Conservation (phyloP, 2,888 invertebrate genomes). For the Microctonus hyperodae region DNA sequence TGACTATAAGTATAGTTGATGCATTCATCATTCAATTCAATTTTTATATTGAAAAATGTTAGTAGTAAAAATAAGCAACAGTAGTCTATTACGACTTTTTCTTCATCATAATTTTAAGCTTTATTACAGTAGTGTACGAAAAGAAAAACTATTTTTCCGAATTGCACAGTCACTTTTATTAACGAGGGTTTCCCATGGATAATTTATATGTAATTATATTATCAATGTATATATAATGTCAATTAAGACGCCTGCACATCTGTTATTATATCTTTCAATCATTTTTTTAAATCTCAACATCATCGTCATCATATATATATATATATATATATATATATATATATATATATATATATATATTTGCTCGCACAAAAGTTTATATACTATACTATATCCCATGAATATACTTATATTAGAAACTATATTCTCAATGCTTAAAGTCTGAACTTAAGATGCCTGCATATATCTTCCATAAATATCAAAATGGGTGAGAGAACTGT, state of each 20-base stretch:
- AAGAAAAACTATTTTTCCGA: conserved; percentile 42
- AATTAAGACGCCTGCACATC: conserved; percentile 43
- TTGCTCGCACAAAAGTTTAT: not conserved
- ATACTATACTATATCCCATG: not conserved
- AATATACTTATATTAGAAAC: not conserved
- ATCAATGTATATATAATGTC: conserved; percentile 45
- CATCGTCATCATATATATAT: too few relatives aligned
- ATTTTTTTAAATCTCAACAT: conserved; percentile 24
- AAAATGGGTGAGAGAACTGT: not conserved
- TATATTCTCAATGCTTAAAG: not conserved
- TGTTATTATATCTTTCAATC: conserved; percentile 41
- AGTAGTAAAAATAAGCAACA: not conserved
- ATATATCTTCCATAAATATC: not conserved
- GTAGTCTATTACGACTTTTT: not conserved
- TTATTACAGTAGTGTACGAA: not conserved
- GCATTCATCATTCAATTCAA: not conserved
- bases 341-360: too few relatives aligned
- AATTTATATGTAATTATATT: conserved; percentile 47
- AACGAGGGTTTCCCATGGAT: conserved; percentile 42
- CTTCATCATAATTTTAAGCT: not conserved
- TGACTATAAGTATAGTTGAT: not conserved
- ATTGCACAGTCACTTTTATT: conserved; percentile 54
- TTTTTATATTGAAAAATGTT: not conserved
- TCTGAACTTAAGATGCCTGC: not conserved
- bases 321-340: too few relatives aligned